Percentiles rank a stretch among this genome's conserved stretches.
Evolutionary conservation across 2,888 invertebrate genomes (phyloP).

Genomic region (Boloria euphrosyne): DNA sequence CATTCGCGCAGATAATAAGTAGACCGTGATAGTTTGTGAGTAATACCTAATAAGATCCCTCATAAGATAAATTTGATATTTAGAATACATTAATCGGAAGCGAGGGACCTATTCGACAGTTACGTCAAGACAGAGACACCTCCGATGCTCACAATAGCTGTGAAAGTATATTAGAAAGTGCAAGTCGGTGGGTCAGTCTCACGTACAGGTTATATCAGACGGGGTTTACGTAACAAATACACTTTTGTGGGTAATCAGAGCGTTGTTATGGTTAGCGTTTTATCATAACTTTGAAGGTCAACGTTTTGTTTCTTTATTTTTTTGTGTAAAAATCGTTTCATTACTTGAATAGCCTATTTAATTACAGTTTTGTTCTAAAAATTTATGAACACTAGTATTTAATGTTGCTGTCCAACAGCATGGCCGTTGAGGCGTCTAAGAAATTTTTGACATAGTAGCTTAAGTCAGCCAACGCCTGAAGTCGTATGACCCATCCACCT

Average conservation of each 20-base stretch:
- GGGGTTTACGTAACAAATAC: constrained; percentile 71
- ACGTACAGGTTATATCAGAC: constrained; percentile 78
- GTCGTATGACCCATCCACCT: no score
- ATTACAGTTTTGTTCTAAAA: no score
- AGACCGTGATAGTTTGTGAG: constrained; percentile 15
- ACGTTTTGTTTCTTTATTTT: not conserved
- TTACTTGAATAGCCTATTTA: no score
- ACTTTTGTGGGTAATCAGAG: constrained; percentile 75
- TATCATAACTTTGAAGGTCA: constrained; percentile 44
- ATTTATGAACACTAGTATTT: no score
- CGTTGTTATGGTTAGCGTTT: constrained; percentile 55
- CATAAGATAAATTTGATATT: constrained; percentile 2
- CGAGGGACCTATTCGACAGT: constrained; percentile 49
- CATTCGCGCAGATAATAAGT: constrained; percentile 4
- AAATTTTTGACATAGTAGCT: no score
- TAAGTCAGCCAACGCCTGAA: no score
- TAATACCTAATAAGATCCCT: no score
- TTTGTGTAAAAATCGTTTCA: not conserved
- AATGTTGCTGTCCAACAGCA: no score
- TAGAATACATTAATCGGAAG: constrained; percentile 18
- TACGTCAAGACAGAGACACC: constrained; percentile 57
- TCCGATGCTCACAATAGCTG: constrained; percentile 65
- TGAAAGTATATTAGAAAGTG: constrained; percentile 81
- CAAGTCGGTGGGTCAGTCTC: constrained; percentile 66
- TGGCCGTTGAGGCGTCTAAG: no score